Percentiles rank a stretch among this genome's conserved stretches.
phyloP scores from a whole-genome alignment of 2,113 vertebrate genomes.

The Callaeas wilsoni region DNA sequence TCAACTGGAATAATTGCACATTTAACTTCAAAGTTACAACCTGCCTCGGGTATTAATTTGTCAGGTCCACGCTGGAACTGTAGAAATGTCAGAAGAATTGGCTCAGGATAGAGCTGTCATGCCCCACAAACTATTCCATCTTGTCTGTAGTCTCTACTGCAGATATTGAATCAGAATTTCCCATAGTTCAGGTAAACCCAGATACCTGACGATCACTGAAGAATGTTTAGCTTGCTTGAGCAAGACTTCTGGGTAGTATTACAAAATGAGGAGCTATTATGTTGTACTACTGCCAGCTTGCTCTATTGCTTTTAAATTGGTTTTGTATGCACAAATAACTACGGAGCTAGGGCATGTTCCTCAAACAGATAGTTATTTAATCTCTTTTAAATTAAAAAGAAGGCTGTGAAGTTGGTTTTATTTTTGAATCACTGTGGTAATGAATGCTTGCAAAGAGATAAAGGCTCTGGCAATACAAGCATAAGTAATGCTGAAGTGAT shows the following conservation, averaged over 20 bases:
- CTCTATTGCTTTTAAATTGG: slow-evolving; percentile 37
- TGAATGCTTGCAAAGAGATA: not conserved
- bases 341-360: not conserved
- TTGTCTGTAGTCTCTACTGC: not conserved
- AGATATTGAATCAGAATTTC: not conserved
- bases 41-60: slow-evolving; percentile 20
- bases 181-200: not conserved
- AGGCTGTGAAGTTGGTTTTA: not conserved
- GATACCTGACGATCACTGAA: not conserved
- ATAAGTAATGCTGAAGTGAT: not conserved
- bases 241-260: not conserved
- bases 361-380: slow-evolving; percentile 27
- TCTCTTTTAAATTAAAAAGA: slow-evolving; percentile 30
- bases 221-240: not conserved
- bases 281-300: not conserved
- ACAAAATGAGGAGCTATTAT: not conserved
- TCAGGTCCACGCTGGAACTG: not conserved
- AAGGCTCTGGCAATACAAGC: not conserved
- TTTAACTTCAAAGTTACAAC: slow-evolving; percentile 39
- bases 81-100: not conserved
- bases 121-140: not conserved
- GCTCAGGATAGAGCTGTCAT: not conserved
- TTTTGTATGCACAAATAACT: not conserved
- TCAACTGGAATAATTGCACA: not conserved
- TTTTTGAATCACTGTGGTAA: slow-evolving; percentile 14